phyloP scores from a whole-genome alignment of 2,888 invertebrate species.

The Blastobasis lacticolella region DNA sequence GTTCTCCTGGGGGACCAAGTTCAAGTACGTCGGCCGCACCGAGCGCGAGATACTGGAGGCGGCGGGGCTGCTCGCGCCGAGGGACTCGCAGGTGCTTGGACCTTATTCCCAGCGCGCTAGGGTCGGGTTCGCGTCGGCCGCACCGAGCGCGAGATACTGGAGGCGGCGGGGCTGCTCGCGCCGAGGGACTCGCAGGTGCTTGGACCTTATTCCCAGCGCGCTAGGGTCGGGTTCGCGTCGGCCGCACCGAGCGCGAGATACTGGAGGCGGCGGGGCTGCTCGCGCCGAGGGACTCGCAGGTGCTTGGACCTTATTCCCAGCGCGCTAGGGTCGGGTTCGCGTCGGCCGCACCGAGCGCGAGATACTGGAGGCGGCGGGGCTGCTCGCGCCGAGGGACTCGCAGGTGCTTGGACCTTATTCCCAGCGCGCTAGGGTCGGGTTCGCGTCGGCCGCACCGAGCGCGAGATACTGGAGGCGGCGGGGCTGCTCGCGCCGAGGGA shows the following conservation, averaged over 20 bases:
- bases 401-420: slow-evolving; percentile 44
- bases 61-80: slow-evolving; percentile 72
- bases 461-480: not conserved
- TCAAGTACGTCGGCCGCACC: slow-evolving; percentile 93
- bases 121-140: not conserved
- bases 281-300: slow-evolving; percentile 70
- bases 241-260: slow-evolving; percentile 67
- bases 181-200: slow-evolving; percentile 70
- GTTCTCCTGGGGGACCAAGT: slow-evolving; percentile 95
- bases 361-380: slow-evolving; percentile 86
- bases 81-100: slow-evolving; percentile 64
- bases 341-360: slow-evolving; percentile 32
- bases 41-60: slow-evolving; percentile 93
- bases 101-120: not conserved
- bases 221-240: not conserved
- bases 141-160: slow-evolving; percentile 77
- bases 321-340: not conserved
- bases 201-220: not conserved
- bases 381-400: slow-evolving; percentile 64
- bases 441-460: not conserved
- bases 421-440: not conserved
- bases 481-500: too few relatives aligned
- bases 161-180: slow-evolving; percentile 78
- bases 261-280: slow-evolving; percentile 82
- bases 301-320: slow-evolving; percentile 22